Conservation (phyloP, 2,797 vertebrate genomes). For the Falco peregrinus region DNA sequence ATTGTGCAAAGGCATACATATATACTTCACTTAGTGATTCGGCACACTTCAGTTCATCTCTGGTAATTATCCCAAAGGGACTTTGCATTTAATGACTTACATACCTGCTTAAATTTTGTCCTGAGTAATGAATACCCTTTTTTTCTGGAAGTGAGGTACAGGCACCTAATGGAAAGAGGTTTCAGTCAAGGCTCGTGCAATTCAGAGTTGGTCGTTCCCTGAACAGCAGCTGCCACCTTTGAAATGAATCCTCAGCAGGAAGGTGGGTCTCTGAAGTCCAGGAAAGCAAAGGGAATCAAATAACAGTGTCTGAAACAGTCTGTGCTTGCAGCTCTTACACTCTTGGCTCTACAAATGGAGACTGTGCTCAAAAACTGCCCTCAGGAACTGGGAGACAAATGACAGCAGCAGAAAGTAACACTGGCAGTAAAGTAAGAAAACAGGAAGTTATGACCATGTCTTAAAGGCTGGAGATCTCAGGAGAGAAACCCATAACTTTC, state of each 20-base stretch:
- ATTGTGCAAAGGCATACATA: background rate
- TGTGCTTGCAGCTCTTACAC: background rate
- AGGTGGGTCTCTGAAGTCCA: background rate
- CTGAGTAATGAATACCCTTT: background rate
- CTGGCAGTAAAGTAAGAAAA: background rate
- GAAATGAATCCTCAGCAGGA: background rate
- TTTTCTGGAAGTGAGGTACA: background rate
- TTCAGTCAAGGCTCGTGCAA: background rate
- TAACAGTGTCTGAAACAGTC: background rate
- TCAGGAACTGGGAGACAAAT: background rate
- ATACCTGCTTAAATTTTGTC: background rate
- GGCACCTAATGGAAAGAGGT: background rate
- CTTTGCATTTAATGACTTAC: background rate
- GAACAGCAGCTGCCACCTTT: background rate
- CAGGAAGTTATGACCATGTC: background rate
- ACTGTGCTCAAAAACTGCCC: background rate
- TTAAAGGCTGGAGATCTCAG: background rate
- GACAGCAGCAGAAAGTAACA: background rate
- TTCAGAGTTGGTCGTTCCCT: background rate
- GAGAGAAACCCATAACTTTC: background rate
- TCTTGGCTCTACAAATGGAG: background rate
- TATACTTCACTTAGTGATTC: background rate
- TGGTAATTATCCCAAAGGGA: background rate
- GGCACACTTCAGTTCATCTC: background rate
- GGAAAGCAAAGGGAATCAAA: background rate